These are phyloP conservation scores for Toxotes jaculatrix DNA, from an alignment of 2,113 vertebrate genomes.

Conservation along the genomic window DNA sequence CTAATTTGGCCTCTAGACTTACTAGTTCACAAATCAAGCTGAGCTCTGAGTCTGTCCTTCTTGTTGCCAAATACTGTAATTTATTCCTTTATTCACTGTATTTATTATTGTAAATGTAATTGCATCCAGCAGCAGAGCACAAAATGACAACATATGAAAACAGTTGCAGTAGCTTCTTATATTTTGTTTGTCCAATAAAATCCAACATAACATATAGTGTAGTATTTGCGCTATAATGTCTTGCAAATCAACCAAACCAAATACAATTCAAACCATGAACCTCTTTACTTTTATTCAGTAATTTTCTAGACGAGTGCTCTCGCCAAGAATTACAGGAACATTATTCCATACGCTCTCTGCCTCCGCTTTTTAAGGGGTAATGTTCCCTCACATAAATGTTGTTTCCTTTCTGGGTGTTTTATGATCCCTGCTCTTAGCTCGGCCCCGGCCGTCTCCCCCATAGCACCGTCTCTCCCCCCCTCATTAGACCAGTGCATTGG, in stretches of 20 bases:
- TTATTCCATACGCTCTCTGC: conserved; percentile 21
- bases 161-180: neutral
- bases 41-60: neutral
- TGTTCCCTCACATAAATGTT: conserved; percentile 48
- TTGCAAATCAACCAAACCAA: neutral
- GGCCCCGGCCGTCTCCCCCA: conserved; percentile 14
- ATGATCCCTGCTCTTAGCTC: conserved; percentile 38
- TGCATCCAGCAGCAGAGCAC: no score
- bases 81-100: accelerated
- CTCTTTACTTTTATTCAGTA: conserved; percentile 9
- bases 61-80: neutral
- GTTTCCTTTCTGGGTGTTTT: conserved; percentile 61
- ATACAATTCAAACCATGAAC: conserved; percentile 4
- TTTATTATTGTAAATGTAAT: neutral
- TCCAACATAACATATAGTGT: neutral
- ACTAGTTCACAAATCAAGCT: neutral
- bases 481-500: conserved; percentile 40
- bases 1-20: neutral
- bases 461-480: neutral
- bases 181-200: neutral
- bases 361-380: conserved; percentile 19
- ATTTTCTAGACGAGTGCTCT: conserved; percentile 27
- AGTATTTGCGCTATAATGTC: neutral
- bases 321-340: conserved; percentile 18
- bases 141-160: neutral